Percentiles rank a stretch among this genome's conserved stretches.
phyloP scores from a whole-genome alignment of 2,888 invertebrate genomes.

The Cephus rjabovi region DNA sequence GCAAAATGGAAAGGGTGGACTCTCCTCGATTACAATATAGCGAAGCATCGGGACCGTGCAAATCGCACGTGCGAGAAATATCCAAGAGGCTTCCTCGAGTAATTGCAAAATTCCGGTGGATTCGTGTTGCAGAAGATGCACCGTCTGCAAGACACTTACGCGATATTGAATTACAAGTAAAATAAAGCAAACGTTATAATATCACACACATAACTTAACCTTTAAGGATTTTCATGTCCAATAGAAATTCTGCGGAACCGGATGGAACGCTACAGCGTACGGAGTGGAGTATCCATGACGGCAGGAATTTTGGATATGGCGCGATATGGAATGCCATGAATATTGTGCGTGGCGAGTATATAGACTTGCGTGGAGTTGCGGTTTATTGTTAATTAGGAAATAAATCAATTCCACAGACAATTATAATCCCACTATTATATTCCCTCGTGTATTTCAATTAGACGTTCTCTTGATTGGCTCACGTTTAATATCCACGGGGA shows the following conservation, averaged over 20 bases:
- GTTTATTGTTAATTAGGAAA: slow-evolving; percentile 53
- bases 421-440: slow-evolving; percentile 37
- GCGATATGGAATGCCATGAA: not conserved
- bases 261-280: not conserved
- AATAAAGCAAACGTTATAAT: not conserved
- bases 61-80: not conserved
- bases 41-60: not conserved
- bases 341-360: not conserved
- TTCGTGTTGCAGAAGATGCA: not conserved
- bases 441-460: not conserved
- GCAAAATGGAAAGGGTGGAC: not conserved
- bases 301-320: not conserved
- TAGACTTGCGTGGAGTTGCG: not conserved
- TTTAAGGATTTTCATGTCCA: not conserved
- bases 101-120: not conserved
- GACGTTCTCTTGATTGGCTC: not conserved
- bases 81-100: not conserved
- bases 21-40: not conserved
- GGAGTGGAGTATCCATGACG: not conserved
- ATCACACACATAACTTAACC: not conserved
- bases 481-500: not conserved
- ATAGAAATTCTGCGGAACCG: not conserved
- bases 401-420: slow-evolving; percentile 53
- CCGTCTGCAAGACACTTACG: not conserved
- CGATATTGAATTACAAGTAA: not conserved